Conservation (phyloP, 2,797 vertebrate genomes). For the Hypotaenidia philippensis region DNA sequence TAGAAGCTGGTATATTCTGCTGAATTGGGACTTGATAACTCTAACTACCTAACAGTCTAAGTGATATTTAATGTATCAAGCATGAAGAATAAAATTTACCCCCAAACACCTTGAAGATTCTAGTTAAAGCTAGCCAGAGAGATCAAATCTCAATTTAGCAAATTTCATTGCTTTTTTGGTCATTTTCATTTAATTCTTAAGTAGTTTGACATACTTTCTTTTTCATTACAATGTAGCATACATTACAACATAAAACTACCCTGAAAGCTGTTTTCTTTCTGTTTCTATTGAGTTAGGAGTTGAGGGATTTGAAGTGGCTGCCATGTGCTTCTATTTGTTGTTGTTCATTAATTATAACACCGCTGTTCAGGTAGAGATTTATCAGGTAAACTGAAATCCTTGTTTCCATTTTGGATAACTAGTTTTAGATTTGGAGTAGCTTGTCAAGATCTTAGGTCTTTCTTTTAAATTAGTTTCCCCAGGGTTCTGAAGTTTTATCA, state of each 20-base stretch:
- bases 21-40: not conserved
- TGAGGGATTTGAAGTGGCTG: not conserved
- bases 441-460: constrained; percentile 17
- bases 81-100: not conserved
- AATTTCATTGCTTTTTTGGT: not conserved
- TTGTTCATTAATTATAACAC: constrained; percentile 33
- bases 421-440: constrained; percentile 1
- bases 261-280: not conserved
- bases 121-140: not conserved
- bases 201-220: not conserved
- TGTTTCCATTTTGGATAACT: not conserved
- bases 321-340: not conserved
- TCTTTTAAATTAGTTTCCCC: constrained; percentile 52
- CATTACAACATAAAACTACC: not conserved
- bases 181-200: not conserved
- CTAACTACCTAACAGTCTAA: not conserved
- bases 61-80: not conserved
- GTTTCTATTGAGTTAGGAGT: not conserved
- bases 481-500: constrained; percentile 15
- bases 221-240: not conserved
- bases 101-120: not conserved
- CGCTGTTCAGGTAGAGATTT: not conserved
- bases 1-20: constrained; percentile 17
- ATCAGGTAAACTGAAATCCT: not conserved
- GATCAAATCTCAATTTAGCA: not conserved